Base-by-base conservation (phyloP, 2,797 vertebrate species). In the Channallabes apus region DNA sequence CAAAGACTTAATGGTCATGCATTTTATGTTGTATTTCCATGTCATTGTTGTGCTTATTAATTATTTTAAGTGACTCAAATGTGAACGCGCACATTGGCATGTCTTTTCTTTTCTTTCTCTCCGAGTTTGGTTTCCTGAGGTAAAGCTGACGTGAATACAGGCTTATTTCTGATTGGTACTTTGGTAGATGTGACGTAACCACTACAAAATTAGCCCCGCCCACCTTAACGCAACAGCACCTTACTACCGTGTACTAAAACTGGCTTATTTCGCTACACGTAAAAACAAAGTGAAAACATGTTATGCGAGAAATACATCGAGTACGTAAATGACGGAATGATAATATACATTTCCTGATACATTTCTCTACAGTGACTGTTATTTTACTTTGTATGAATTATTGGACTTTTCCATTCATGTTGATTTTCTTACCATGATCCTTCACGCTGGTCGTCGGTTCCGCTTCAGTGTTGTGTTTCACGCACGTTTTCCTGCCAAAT, bases 401-500 rank as follows among this genome's bases (percentile, higher is more conserved):
- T 4, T 62, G 22, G 22, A 79, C 32, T 62, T 61, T 62, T 41
- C 51, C 24, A 27, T 80, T 17, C 38, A 11, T 7, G 61, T 2
- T 51, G 3, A 38, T 61, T 29, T 9, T 82, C 61, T 32, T 85
- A 87, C 82, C 54, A 51, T 80, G 32, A 38, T 69, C 67, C 20
- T 73, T 61, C 2, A 14, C 11, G n/a, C 35, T 27, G 20, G 27
- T 3, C 27, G 62, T 7, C 35, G 4, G 24, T 65, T 87, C 83
- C 38, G 54, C 4, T n/a, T 76, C 76, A 72, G n/a, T 68, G 58
- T 32, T 6, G 79, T 67, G 69, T 7, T 65, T 84, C 71, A 88
- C 65, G 9, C 22, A 20, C 1, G 35, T 72, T 78, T 62, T 84
- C 88, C 80, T 88, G 80, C 15, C 75, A 71, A 78, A 73, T 6